Base-by-base conservation (phyloP, 2,888 invertebrate genomes). In the Aphidius colemani region DNA sequence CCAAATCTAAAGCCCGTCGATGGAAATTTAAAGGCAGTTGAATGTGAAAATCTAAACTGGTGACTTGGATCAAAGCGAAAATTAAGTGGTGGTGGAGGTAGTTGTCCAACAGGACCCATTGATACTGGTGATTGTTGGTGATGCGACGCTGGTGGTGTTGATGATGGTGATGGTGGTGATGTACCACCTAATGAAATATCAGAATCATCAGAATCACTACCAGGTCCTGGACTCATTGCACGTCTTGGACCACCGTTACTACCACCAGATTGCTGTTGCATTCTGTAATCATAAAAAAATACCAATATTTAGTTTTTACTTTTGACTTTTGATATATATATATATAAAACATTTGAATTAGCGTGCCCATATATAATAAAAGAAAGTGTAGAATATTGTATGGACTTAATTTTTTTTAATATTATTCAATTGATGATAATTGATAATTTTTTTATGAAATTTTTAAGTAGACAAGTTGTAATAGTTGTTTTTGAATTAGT, bases 181-280 rank as follows among this genome's bases (percentile, higher is more conserved):
- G 80, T 80, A 9, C 81, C 81, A 4, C 81, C 82, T 10, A 82
- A 71, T 30, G 82, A 82, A 61, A 82, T 82, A 62, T 82, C 82
- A 13, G 82, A 82, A 41, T 82, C 82, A 48, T 82, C 82, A 43
- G 78, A 76, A 63, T 82, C 82, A 62, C 78, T 79, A 1, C 82
- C 81, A 0, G 81, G 75, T 41, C 78, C 79, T 3, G 82, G 82
- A 63, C 82, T 82, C 64, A 81, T 62, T 2, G 75, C 65, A 45
- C 82, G 75, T 6, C 81, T 74, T 0, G 75, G 66, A 44, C 74
- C 76, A 48, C 79, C 79, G 66, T 75, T 74, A 10, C 81, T 80
- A 57, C 75, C 75, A 30, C 82, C 80, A 4, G 81, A 80, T 66
- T 81, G 82, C 66, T 82, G 82, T 65, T 82, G 82, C 78, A 81